Base-by-base conservation (phyloP, 1,140 invertebrate species). In the Schmidtea mediterranea region DNA sequence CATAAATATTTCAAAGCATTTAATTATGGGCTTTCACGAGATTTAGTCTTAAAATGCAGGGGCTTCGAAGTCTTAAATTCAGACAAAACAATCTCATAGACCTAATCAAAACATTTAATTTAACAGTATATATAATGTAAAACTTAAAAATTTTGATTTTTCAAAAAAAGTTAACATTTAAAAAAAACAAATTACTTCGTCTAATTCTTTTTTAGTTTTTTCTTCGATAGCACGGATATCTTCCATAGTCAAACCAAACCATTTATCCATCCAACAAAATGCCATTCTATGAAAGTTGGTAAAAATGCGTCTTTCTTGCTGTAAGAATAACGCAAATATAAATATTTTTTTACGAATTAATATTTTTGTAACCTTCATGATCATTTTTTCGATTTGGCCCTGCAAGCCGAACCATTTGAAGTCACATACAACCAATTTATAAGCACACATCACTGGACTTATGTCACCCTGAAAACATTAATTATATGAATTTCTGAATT, bases 321-420 rank as follows among this genome's bases (percentile, higher is more conserved):
- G n/a, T n/a, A 23, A 19, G 12, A 5, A 23, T 12, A 23, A 23
- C 3, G 10, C 12, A 23, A 41, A 23, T 19, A 23, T 12, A 23
- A 23, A 6, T 41, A 12, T 3, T 12, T 19, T 6, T 6, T 3
- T 19, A 41, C 12, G 3, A 3, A 41, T 6, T 19, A 3, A 41
- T 19, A 6, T 6, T 3, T 19, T 19, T 6, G 18, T 6, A 6
- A 41, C 40, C 40, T 19, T 41, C 48, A 58, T 52, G 46, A 64
- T 60, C 63, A 90, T 87, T 61, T 73, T 79, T 71, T 98, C 90
- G 57, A 95, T 77, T 62, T 79, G 76, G 53, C 72, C 79, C 71
- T 95, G 89, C 19, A 98, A 68, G 32, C 89, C 90, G 62, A 90
- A 94, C 90, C 90, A 97, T 71, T 94, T 95, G 69, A 98, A 98